A percentile compares a stretch with the other conserved stretches of the same genome.
Evolutionary conservation across 2,888 invertebrate genomes (phyloP).

Genomic region (Marasmarcha lunaedactyla): DNA sequence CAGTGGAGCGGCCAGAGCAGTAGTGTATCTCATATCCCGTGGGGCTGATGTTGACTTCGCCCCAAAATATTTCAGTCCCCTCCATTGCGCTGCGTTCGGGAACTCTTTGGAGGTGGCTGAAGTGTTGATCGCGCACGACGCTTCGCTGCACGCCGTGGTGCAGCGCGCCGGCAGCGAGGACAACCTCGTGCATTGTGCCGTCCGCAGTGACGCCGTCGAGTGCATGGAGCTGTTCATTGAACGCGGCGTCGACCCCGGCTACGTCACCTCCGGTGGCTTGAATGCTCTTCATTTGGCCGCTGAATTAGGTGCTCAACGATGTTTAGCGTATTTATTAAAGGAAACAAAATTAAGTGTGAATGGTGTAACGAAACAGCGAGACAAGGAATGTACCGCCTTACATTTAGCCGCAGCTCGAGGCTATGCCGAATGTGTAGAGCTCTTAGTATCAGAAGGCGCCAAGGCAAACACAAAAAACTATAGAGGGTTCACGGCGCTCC

Average conservation of each 20-base stretch:
- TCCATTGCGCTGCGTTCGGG: constrained; percentile 91
- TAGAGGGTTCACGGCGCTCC: constrained; percentile 87
- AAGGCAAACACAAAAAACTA: constrained; percentile 81
- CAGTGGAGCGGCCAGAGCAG: constrained; percentile 79
- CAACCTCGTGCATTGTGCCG: constrained; percentile 86
- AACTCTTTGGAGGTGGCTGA: constrained; percentile 84
- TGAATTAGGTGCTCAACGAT: constrained; percentile 80
- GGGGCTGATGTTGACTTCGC: constrained; percentile 78
- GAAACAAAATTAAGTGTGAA: constrained; percentile 80
- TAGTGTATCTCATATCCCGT: constrained; percentile 75
- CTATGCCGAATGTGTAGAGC: constrained; percentile 82
- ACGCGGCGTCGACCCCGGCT: constrained; percentile 81
- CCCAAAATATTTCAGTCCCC: constrained; percentile 80
- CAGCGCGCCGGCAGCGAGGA: constrained; percentile 78
- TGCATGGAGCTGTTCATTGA: constrained; percentile 82
- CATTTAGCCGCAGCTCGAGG: constrained; percentile 92
- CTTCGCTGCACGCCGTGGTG: constrained; percentile 77
- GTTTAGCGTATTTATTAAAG: constrained; percentile 79
- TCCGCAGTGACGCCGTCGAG: constrained; percentile 82
- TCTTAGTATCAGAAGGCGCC: constrained; percentile 81
- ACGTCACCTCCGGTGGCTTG: constrained; percentile 78
- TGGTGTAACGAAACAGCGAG: constrained; percentile 75
- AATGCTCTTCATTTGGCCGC: constrained; percentile 86
- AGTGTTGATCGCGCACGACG: constrained; percentile 78
- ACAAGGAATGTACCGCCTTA: constrained; percentile 81